Percentiles rank a stretch among this genome's conserved stretches.
These are phyloP conservation scores for Xiphophorus birchmanni DNA, from an alignment of 2,797 vertebrate genomes.

Conservation along the genomic window DNA sequence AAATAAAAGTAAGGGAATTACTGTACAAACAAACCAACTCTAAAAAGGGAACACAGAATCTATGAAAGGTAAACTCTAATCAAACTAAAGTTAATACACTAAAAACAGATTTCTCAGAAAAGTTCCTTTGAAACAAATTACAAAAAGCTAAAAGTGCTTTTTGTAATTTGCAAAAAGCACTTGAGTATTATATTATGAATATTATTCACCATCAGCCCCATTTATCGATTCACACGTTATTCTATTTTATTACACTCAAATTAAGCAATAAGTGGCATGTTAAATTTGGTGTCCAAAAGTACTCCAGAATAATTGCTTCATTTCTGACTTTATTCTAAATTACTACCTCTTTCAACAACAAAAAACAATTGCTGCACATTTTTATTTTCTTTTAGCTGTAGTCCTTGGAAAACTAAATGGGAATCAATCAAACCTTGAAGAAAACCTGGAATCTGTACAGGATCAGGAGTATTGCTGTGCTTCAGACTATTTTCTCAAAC, in stretches of 20 bases:
- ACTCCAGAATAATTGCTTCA: neutral
- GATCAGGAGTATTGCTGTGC: neutral
- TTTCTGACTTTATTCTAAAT: neutral
- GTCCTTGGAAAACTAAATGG: neutral
- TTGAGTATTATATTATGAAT: neutral
- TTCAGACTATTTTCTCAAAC: neutral
- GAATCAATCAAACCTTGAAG: neutral
- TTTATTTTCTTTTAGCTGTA: neutral
- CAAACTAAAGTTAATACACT: neutral
- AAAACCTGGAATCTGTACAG: neutral
- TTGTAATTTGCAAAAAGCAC: too few relatives aligned
- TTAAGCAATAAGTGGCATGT: neutral
- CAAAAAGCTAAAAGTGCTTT: neutral
- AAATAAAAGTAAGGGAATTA: neutral
- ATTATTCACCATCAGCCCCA: neutral
- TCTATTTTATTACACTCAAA: neutral
- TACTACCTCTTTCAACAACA: neutral
- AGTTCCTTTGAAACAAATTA: neutral
- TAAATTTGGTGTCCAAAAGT: neutral
- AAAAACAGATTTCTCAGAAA: neutral
- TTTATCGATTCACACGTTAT: neutral
- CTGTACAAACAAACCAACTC: neutral
- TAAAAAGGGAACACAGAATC: neutral
- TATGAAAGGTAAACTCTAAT: neutral
- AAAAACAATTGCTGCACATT: neutral